Percentiles rank a stretch among this genome's conserved stretches.
These are phyloP conservation scores for Pomatostomus ruficeps DNA, from an alignment of 2,113 vertebrate genomes.

Conservation along the genomic window DNA sequence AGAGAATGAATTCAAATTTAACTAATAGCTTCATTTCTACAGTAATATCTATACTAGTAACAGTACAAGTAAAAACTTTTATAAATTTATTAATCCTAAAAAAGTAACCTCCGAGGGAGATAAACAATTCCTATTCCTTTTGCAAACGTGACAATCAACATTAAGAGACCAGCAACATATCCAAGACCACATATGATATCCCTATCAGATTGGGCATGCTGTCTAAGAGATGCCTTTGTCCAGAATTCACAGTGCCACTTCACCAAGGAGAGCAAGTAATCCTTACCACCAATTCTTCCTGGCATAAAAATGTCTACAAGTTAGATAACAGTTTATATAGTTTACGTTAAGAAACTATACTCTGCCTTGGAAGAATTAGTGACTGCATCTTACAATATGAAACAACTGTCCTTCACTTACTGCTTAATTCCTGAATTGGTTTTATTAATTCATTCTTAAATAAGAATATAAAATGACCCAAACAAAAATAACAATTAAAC, in stretches of 20 bases:
- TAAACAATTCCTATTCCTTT: neutral
- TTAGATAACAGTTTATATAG: neutral
- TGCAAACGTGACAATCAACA: neutral
- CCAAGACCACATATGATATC: neutral
- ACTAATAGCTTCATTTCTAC: neutral
- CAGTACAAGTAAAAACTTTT: neutral
- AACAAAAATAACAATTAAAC: neutral
- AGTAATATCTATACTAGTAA: neutral
- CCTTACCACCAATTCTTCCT: neutral
- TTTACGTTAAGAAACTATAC: neutral
- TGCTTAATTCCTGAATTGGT: neutral
- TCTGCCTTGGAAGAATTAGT: neutral
- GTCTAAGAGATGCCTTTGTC: neutral
- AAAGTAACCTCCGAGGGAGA: neutral
- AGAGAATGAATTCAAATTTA: neutral
- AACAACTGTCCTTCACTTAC: neutral
- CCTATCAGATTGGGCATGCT: fast-evolving
- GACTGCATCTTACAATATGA: neutral
- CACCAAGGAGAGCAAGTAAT: neutral
- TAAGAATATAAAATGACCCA: neutral
- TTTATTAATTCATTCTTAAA: neutral
- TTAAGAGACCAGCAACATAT: neutral
- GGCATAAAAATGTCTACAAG: neutral
- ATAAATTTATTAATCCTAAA: neutral
- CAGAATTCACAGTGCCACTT: neutral